Base-by-base conservation (phyloP, 2,888 invertebrate genomes). In the Caenorhabditis uteleia region DNA sequence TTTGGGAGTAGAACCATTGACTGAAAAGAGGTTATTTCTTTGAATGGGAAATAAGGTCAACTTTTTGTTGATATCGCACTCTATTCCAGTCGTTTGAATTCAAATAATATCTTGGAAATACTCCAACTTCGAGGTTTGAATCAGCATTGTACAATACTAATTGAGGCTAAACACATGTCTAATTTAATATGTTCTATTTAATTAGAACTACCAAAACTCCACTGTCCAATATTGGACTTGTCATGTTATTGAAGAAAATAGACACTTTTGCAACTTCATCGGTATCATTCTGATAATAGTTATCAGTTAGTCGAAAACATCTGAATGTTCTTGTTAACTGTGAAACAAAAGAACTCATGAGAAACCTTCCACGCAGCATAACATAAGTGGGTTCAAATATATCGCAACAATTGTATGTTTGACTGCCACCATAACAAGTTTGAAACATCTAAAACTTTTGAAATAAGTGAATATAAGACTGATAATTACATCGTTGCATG, bases 71-170 rank as follows among this genome's bases (percentile, higher is more conserved):
- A 39, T 48, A 64, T 12, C 72, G 46, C 33, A 69, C 26, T 3
- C 68, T 39, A 42, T 72, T 72, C 72, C 72, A 72, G 26, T 67
- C 65, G 26, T 69, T 55, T 10, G 50, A 50, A n/a, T 69, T 69
- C 47, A 72, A 44, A 34, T 72, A 72, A 25, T 65, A 61, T 23
- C 72, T 57, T 1, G 72, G 72, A 44, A 58, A 69, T 12, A 68
- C 51, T 25, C 57, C 54, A 16, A 59, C 38, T 51, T 68, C 69
- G 1, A 44, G 29, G 40, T 68, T 47, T 20, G 64, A 64, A 38
- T 72, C 72, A n/a, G 61, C 62, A 26, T 55, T 59, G 44, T 64
- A 72, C 3, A 72, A 26, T 5, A 72, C 66, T 26, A 72, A 39
- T 45, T 72, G 68, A 3, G 68, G 57, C 57, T 66, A 26, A 44